Conservation (phyloP, 1,140 invertebrate genomes). For the Papilio polyxenes region DNA sequence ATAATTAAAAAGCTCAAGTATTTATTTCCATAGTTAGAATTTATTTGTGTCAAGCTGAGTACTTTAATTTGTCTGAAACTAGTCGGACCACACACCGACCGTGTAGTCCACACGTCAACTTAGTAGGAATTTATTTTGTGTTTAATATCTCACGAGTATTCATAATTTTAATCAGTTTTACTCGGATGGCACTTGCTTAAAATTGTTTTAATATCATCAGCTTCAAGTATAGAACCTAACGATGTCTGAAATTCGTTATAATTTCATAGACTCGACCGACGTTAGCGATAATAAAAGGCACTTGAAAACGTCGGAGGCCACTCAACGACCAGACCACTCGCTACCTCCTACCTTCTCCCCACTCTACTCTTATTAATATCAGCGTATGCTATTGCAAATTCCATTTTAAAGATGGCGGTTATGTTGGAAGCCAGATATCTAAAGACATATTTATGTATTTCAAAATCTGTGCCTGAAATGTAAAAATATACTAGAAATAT, state of each 20-base stretch:
- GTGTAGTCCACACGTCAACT: too few relatives aligned
- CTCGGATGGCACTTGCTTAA: not conserved
- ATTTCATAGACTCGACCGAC: constrained; percentile 13
- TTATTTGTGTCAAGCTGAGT: too few relatives aligned
- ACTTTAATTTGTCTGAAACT: too few relatives aligned
- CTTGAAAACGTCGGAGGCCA: constrained; percentile 22
- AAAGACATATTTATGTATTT: not conserved
- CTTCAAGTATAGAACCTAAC: constrained; percentile 1
- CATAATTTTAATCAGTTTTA: not conserved
- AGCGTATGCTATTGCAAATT: constrained; percentile 7
- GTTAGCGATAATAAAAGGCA: constrained; percentile 32
- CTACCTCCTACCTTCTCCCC: not conserved
- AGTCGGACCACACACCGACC: too few relatives aligned
- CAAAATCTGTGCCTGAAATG: not conserved
- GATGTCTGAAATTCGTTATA: constrained; percentile 23
- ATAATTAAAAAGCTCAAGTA: not conserved
- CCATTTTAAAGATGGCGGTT: constrained; percentile 14
- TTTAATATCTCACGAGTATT: not conserved
- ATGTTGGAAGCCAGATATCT: not conserved
- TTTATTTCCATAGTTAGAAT: too few relatives aligned
- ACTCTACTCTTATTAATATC: constrained; percentile 3
- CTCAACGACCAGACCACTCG: constrained; percentile 36
- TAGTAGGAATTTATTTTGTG: too few relatives aligned
- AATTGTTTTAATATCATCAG: constrained; percentile 33
- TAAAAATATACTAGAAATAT: too few relatives aligned